Base-by-base conservation (phyloP, 2,113 vertebrate species). In the Carassius gibelio region DNA sequence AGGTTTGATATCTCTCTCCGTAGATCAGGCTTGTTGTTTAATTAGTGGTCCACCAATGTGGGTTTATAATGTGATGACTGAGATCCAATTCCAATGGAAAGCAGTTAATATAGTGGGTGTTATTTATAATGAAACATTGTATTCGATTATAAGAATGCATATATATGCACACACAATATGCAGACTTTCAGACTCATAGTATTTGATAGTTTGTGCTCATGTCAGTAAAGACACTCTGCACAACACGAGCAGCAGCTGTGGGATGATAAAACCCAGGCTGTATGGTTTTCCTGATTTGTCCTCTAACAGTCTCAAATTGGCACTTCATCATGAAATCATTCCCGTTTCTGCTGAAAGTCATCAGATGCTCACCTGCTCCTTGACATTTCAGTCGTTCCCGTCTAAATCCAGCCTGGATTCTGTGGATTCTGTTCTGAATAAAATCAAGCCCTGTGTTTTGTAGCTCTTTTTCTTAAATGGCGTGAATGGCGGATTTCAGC, bases 371-470 rank as follows among this genome's bases (percentile, higher is more conserved):
- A 36, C 1, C 55, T 15, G 76, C 55, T 36, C 55, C 30, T n/a
- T 61, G 55, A 79, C 76, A 61, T 79, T 79, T 79, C 55, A 1
- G 34, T 23, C 30, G 4, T 57, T 21, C 55, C 55, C 6, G 4
- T 80, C 57, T 80, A 45, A 80, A 45, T 64, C 77, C 36, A 26
- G 59, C 7, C 13, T 2, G 57, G 77, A 62, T 42, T 80, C 21
- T 23, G 13, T 61, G 30, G 21, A 48, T 74, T 23, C 69, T 38
- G 30, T 23, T 38, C 11, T n/a, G 34, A 15, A 23, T 61, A n/a
- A 61, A 78, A 78, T 78, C 34, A 61, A 15, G 34, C 30, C 0
- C 30, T 78, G 50, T 8, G 2, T 34, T 76, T 57, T 55, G 75
- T 55, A 10, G 52, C 75, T 57, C 30, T 0, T 42, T 42, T 36